A percentile compares a stretch with the other conserved stretches of the same genome.
phyloP scores from a whole-genome alignment of 2,888 invertebrate species.

The Molorchus minor region DNA sequence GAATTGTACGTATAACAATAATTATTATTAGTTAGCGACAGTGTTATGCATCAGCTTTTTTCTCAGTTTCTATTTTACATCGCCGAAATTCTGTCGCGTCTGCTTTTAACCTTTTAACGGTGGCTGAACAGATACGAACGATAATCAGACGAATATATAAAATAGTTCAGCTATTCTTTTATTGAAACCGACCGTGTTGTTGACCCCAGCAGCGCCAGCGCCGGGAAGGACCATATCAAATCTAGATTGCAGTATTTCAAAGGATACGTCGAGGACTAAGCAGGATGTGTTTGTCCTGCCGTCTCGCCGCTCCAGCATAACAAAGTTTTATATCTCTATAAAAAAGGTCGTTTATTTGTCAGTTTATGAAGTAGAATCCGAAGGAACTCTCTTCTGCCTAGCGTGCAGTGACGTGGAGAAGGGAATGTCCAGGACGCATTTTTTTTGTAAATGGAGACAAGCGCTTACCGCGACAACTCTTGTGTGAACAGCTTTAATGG shows the following conservation, averaged over 20 bases:
- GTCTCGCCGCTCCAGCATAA: conserved; percentile 17
- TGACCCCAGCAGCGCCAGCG: conserved; percentile 42
- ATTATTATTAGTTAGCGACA: no score
- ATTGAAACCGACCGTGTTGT: conserved; percentile 41
- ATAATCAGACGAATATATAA: conserved; percentile 43
- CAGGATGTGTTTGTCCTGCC: conserved; percentile 23
- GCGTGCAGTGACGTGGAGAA: conserved; percentile 3
- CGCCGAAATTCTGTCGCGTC: conserved; percentile 27
- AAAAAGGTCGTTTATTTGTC: conserved; percentile 22
- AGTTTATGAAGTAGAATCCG: conserved; percentile 22
- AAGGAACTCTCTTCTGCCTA: conserved; percentile 10
- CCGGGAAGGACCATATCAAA: conserved; percentile 44
- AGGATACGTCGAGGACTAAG: conserved; percentile 20
- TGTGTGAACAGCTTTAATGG: no score
- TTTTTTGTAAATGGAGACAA: no score
- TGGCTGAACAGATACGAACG: conserved; percentile 32
- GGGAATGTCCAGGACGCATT: background rate
- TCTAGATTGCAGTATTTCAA: conserved; percentile 35
- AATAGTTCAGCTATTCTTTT: conserved; percentile 44
- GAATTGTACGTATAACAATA: no score
- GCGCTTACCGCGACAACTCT: no score
- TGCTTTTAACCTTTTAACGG: conserved; percentile 31
- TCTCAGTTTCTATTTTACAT: no score
- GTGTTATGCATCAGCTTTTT: no score
- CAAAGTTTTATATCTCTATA: conserved; percentile 28